Percentiles rank a stretch among this genome's conserved stretches.
phyloP scores from a whole-genome alignment of 2,797 vertebrate species.

The Rhynchonycteris naso region DNA sequence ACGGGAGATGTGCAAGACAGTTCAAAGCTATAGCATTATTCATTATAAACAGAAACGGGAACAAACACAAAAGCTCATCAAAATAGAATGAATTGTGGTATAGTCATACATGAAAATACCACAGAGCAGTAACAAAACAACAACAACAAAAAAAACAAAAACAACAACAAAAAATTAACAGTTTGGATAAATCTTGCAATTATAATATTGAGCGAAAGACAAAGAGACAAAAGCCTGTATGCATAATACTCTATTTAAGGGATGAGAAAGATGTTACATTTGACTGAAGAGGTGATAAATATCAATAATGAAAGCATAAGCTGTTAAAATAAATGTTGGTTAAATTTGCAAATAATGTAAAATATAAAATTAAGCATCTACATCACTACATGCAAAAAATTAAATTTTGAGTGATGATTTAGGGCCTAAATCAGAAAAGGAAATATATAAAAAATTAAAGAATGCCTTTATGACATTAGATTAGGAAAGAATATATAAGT shows the following conservation, averaged over 20 bases:
- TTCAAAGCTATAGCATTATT: neutral
- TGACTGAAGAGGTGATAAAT: neutral
- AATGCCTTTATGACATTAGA: neutral
- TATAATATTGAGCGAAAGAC: neutral
- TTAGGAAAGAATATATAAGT: neutral
- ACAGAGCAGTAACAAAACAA: neutral
- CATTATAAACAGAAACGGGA: neutral
- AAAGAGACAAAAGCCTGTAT: neutral
- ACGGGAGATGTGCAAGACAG: neutral
- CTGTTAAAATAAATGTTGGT: neutral
- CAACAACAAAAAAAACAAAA: neutral
- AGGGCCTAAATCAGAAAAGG: neutral
- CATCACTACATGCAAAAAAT: neutral
- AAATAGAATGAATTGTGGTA: neutral
- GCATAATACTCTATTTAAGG: neutral
- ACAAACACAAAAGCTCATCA: neutral
- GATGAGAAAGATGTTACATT: neutral
- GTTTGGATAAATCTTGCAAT: neutral
- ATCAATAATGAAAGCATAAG: neutral
- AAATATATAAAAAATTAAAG: slow-evolving; percentile 9
- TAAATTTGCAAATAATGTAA: neutral
- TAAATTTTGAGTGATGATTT: neutral
- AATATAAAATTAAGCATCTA: neutral
- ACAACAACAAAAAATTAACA: neutral
- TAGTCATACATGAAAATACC: neutral